Evolutionary conservation across 2,797 vertebrate genomes (phyloP).

Genomic region (Hapalemur alaotrensis): DNA sequence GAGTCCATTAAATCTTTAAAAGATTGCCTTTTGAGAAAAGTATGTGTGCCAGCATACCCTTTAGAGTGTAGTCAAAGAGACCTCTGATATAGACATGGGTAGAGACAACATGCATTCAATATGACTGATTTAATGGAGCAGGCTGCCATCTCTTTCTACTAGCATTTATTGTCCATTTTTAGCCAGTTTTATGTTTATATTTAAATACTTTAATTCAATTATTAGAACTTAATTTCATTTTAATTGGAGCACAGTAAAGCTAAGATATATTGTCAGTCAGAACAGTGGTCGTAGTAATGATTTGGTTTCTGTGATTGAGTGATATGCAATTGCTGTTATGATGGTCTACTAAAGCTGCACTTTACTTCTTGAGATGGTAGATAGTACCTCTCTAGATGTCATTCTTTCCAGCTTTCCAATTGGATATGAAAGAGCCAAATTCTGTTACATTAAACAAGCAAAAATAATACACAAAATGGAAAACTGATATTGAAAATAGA

Average conservation of each 20-base stretch:
- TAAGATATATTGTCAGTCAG: background rate
- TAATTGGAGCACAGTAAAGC: background rate
- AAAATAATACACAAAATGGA: background rate
- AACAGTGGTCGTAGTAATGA: background rate
- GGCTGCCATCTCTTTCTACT: background rate
- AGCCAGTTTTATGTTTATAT: background rate
- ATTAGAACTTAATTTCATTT: constrained; percentile 11
- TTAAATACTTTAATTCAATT: constrained; percentile 17
- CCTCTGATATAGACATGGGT: background rate
- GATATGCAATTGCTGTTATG: background rate
- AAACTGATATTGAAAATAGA: background rate
- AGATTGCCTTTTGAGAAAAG: background rate
- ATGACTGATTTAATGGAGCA: background rate
- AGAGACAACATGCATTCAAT: background rate
- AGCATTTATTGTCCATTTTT: background rate
- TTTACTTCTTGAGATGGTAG: background rate
- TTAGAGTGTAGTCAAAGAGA: background rate
- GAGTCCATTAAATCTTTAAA: constrained; percentile 23
- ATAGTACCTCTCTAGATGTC: background rate
- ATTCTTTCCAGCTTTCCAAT: background rate
- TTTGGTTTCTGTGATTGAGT: background rate
- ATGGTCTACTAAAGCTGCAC: background rate
- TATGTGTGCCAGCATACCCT: background rate
- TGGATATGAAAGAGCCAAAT: background rate
- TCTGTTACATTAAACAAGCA: background rate